A percentile compares a stretch with the other conserved stretches of the same genome.
Conservation (phyloP, 2,888 invertebrate species). For the Oligia latruncula region DNA sequence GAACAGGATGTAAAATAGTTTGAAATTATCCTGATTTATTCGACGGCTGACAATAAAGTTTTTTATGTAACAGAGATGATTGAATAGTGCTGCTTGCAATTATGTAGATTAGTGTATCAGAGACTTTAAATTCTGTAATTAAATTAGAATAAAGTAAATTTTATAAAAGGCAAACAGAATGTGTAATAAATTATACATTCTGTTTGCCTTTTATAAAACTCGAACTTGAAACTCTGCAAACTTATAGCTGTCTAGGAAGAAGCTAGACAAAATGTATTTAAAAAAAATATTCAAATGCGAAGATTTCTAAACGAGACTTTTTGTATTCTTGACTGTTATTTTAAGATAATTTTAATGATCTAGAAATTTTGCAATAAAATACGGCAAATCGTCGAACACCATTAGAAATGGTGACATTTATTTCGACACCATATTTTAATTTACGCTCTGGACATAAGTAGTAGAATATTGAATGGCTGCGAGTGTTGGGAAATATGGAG, state of each 20-base stretch:
- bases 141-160: neutral
- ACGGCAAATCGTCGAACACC: conserved; percentile 59
- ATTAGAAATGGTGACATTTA: conserved; percentile 66
- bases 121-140: neutral
- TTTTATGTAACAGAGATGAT: too few relatives aligned
- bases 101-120: neutral
- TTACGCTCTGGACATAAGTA: conserved; percentile 49
- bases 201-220: neutral
- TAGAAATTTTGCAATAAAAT: conserved; percentile 67
- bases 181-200: neutral
- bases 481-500: conserved; percentile 46
- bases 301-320: conserved; percentile 63
- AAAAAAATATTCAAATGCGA: conserved; percentile 60
- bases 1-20: neutral
- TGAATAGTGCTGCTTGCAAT: neutral
- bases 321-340: conserved; percentile 45
- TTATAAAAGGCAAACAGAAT: too few relatives aligned
- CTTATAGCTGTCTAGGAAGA: neutral
- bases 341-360: conserved; percentile 63
- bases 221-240: conserved; percentile 39
- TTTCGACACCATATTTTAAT: conserved; percentile 61
- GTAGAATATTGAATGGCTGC: conserved; percentile 43
- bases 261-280: conserved; percentile 40
- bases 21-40: neutral
- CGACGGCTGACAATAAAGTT: neutral